Percentiles rank a stretch among this genome's conserved stretches.
Evolutionary conservation across 1,140 invertebrate genomes (phyloP).

Genomic region (Marisa cornuarietis): DNA sequence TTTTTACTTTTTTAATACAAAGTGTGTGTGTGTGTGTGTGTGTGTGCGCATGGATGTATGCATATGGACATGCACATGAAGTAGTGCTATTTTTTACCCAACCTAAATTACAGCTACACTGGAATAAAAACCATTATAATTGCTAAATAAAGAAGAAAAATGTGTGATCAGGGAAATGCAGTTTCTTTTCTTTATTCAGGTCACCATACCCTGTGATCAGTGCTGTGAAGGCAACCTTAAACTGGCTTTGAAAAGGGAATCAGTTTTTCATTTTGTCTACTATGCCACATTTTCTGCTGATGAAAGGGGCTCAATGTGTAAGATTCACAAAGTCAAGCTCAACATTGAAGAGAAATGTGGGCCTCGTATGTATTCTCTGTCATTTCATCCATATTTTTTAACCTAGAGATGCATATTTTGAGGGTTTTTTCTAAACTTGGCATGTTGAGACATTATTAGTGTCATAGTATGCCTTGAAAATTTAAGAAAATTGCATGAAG

Average conservation of each 20-base stretch:
- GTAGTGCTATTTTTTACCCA: too few relatives aligned
- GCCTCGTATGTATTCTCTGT: slow-evolving; percentile 2
- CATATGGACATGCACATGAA: too few relatives aligned
- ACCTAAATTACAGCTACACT: too few relatives aligned
- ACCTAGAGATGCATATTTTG: not conserved
- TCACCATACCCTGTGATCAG: slow-evolving; percentile 8
- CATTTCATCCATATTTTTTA: not conserved
- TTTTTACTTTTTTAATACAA: not conserved
- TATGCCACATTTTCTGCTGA: not conserved
- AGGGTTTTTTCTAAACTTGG: not conserved
- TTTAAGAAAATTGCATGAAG: too few relatives aligned
- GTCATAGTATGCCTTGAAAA: too few relatives aligned
- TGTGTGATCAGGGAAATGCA: not conserved
- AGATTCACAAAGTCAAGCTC: not conserved
- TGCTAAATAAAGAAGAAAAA: too few relatives aligned
- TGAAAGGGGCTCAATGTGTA: not conserved
- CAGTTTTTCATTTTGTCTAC: slow-evolving; percentile 10
- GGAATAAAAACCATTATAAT: too few relatives aligned
- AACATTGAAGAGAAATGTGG: slow-evolving; percentile 11
- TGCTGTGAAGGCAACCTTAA: slow-evolving; percentile 17
- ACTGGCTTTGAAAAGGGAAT: not conserved
- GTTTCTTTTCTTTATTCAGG: not conserved
- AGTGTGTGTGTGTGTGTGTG: not conserved
- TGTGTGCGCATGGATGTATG: not conserved
- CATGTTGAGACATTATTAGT: too few relatives aligned